A percentile compares a stretch with the other conserved stretches of the same genome.
phyloP scores from a whole-genome alignment of 2,113 vertebrate genomes.

The Brachyhypopomus gauderio region DNA sequence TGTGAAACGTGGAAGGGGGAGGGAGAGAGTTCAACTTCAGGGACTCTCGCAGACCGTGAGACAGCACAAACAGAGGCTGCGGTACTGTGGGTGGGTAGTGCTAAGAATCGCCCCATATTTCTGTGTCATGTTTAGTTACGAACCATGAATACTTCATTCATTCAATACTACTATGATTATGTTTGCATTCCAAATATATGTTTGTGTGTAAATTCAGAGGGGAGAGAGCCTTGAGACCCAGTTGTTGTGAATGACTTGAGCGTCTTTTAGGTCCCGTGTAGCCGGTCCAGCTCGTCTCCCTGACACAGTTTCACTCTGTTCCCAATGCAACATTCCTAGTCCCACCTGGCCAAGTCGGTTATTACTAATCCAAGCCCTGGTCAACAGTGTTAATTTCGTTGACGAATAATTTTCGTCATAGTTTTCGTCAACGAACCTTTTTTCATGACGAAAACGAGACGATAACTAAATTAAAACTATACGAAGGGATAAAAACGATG shows the following conservation, averaged over 20 bases:
- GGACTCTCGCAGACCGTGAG: not conserved
- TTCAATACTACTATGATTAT: not conserved
- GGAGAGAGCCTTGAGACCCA: conserved; percentile 32
- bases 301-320: conserved; percentile 9
- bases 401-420: too few relatives aligned
- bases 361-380: conserved; percentile 56
- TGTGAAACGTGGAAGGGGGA: conserved; percentile 37
- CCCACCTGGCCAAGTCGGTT: conserved; percentile 38
- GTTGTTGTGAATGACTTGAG: conserved; percentile 38
- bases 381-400: too few relatives aligned
- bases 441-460: too few relatives aligned
- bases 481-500: too few relatives aligned
- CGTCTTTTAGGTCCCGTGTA: conserved; percentile 26
- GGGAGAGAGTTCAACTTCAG: not conserved
- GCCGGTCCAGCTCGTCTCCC: not conserved
- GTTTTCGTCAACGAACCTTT: too few relatives aligned
- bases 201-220: conserved; percentile 22
- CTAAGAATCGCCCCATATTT: not conserved
- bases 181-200: not conserved
- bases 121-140: not conserved
- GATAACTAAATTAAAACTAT: too few relatives aligned
- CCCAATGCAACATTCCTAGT: conserved; percentile 20
- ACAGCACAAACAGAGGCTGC: not conserved
- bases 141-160: not conserved
- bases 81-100: not conserved